Conservation (phyloP, 2,888 invertebrate species). For the Drosophila mettleri region DNA sequence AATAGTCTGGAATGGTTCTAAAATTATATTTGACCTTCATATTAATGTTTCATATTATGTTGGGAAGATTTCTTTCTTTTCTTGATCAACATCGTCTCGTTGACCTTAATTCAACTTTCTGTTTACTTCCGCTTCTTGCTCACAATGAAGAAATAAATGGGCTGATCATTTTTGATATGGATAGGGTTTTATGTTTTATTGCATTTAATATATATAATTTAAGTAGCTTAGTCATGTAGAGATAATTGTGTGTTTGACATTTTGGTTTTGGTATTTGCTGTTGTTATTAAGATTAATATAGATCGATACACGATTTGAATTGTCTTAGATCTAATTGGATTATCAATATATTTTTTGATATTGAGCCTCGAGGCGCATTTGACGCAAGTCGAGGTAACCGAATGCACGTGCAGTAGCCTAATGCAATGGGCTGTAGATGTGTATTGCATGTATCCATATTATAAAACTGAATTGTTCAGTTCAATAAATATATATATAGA, state of each 20-base stretch:
- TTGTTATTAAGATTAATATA: slow-evolving; percentile 55
- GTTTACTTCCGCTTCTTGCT: too few species aligned
- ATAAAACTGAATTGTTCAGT: slow-evolving; percentile 24
- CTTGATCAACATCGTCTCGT: too few species aligned
- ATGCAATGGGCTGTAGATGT: slow-evolving; percentile 10
- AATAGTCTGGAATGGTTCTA: too few species aligned
- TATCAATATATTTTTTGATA: slow-evolving; percentile 33
- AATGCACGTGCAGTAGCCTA: slow-evolving; percentile 29
- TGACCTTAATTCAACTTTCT: neutral
- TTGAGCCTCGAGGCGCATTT: slow-evolving; percentile 38
- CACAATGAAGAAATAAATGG: too few species aligned
- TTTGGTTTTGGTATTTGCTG: slow-evolving; percentile 25
- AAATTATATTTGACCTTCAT: too few species aligned
- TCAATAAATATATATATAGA: slow-evolving; percentile 2
- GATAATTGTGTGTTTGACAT: slow-evolving; percentile 42
- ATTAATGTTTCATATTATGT: too few species aligned
- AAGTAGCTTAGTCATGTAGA: slow-evolving; percentile 63
- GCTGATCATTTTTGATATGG: slow-evolving; percentile 27
- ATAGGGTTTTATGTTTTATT: slow-evolving; percentile 69
- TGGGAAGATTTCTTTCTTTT: too few species aligned
- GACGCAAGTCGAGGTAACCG: slow-evolving; percentile 26
- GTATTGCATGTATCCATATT: slow-evolving; percentile 29
- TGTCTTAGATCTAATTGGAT: slow-evolving; percentile 38
- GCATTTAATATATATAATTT: slow-evolving; percentile 50
- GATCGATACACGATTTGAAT: slow-evolving; percentile 36